Evolutionary conservation across 2,888 invertebrate genomes (phyloP).

Genomic region (Dasypogon diadema): DNA sequence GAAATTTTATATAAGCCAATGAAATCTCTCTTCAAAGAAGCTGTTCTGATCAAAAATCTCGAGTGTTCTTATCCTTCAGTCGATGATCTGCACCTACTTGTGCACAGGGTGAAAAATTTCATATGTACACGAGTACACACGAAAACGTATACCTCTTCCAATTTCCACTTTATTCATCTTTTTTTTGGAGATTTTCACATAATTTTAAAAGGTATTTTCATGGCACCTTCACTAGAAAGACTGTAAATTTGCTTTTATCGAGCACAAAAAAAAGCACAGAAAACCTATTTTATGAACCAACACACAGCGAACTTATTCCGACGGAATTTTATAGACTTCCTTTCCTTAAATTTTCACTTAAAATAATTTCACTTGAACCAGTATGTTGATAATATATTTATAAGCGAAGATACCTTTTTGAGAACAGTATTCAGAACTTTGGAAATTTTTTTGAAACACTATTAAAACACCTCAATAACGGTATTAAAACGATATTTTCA

Average conservation of each 20-base stretch:
- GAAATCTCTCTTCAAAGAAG: background rate
- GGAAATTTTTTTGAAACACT: too few species aligned
- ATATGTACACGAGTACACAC: background rate
- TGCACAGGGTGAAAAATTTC: background rate
- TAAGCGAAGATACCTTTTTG: too few species aligned
- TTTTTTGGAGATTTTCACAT: background rate
- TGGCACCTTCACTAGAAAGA: conserved; percentile 2
- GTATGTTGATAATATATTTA: too few species aligned
- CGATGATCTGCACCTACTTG: conserved; percentile 31
- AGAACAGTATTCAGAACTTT: too few species aligned
- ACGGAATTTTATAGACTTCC: too few species aligned
- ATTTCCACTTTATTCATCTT: conserved; percentile 8
- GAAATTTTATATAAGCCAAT: conserved; percentile 15
- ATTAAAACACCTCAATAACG: too few species aligned
- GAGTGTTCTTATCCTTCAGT: conserved; percentile 37
- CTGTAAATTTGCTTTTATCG: conserved; percentile 7
- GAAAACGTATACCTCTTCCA: conserved; percentile 34
- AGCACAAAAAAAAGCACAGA: background rate
- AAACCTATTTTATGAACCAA: background rate
- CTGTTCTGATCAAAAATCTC: conserved; percentile 22
- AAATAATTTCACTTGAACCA: too few species aligned
- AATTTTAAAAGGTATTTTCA: conserved; percentile 11
- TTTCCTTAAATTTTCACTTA: too few species aligned
- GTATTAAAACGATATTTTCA: too few species aligned
- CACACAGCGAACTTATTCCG: conserved; percentile 37